A percentile compares a stretch with the other conserved stretches of the same genome.
phyloP scores from a whole-genome alignment of 2,797 vertebrate genomes.

The Falco concolor region DNA sequence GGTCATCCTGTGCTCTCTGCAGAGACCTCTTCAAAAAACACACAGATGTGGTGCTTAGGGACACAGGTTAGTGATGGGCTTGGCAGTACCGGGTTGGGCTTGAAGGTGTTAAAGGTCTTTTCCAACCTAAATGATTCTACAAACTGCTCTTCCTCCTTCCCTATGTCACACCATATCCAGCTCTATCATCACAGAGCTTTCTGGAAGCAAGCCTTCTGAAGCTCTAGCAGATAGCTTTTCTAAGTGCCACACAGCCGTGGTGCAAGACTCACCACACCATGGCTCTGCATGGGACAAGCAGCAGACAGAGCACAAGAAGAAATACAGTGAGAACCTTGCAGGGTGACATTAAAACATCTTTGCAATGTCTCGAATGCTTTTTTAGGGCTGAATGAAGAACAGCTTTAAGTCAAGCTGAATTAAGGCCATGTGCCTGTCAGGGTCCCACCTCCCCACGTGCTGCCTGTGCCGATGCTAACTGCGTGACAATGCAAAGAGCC shows the following conservation, averaged over 20 bases:
- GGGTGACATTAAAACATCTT: not conserved
- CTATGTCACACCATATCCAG: not conserved
- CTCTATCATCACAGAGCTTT: not conserved
- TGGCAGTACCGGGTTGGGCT: no score
- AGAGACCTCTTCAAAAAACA: not conserved
- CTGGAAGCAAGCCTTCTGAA: not conserved
- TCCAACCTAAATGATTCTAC: no score
- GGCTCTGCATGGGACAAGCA: not conserved
- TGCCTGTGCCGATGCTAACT: rapidly evolving
- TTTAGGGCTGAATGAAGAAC: not conserved
- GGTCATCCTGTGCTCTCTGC: not conserved
- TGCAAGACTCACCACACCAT: rapidly evolving
- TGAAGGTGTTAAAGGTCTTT: no score
- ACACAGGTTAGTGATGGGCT: no score
- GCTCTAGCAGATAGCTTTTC: not conserved
- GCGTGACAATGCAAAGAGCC: rapidly evolving
- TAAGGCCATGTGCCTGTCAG: rapidly evolving
- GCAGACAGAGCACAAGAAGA: not conserved
- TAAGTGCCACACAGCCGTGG: rapidly evolving
- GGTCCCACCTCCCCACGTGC: rapidly evolving
- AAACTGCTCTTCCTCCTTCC: not conserved
- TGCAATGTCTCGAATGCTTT: no score
- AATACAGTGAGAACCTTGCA: no score
- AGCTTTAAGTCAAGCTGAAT: no score
- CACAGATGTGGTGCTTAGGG: no score